These are phyloP conservation scores for Tetragnatha montana DNA, from an alignment of 2,888 invertebrate species.

Conservation along the genomic window DNA sequence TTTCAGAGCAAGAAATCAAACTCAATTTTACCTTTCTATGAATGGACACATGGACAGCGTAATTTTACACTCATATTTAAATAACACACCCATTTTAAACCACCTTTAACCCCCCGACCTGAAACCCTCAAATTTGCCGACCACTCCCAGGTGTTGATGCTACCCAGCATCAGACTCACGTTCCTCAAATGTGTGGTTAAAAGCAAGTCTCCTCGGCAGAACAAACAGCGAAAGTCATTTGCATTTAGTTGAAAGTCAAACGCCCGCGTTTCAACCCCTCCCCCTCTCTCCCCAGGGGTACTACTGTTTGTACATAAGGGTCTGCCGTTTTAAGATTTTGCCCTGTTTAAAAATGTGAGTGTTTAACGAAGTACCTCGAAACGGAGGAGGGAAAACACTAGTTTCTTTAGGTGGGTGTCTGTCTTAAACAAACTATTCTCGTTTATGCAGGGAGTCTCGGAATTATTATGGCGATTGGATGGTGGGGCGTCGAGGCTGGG, in stretches of 20 bases:
- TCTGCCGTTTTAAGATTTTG: background rate
- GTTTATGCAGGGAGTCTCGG: background rate
- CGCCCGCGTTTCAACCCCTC: slow-evolving; percentile 6
- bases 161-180: background rate
- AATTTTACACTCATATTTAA: too few species aligned
- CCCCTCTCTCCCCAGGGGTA: background rate
- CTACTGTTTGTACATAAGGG: background rate
- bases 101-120: too few species aligned
- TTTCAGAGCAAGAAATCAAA: too few species aligned
- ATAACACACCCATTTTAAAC: too few species aligned
- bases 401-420: background rate
- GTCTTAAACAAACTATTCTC: background rate
- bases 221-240: slow-evolving; percentile 45
- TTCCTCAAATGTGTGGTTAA: background rate
- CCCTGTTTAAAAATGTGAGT: slow-evolving; percentile 43
- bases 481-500: background rate
- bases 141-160: background rate
- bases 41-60: too few species aligned
- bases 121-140: too few species aligned
- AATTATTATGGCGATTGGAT: background rate
- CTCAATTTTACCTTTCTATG: too few species aligned
- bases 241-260: slow-evolving; percentile 47
- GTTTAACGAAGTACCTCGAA: slow-evolving; percentile 29
- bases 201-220: background rate
- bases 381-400: background rate